A percentile compares a stretch with the other conserved stretches of the same genome.
Evolutionary conservation across 2,888 invertebrate genomes (phyloP).

Genomic region (Dorcus parallelipipedus): DNA sequence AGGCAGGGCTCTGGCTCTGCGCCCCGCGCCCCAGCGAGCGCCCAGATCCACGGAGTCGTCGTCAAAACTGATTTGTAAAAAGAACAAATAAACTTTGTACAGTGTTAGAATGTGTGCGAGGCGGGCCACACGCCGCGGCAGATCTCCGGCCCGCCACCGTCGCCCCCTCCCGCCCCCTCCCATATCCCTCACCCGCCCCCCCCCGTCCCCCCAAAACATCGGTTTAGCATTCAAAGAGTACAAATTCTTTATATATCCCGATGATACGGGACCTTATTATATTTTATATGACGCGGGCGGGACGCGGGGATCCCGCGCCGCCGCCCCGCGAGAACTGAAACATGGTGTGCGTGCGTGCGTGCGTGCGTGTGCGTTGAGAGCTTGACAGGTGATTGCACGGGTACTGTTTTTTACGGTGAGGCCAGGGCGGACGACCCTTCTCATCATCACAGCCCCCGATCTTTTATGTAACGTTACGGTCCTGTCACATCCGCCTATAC

Average conservation of each 20-base stretch:
- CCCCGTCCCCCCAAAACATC: no score
- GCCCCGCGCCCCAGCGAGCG: no score
- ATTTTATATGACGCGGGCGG: constrained; percentile 38
- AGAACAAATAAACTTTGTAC: constrained; percentile 27
- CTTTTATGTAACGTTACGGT: no score
- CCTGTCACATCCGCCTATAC: no score
- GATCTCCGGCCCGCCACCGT: constrained; percentile 33
- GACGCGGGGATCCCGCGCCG: constrained; percentile 21
- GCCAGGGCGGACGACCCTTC: not conserved
- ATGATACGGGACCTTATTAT: constrained; percentile 29
- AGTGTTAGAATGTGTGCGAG: constrained; percentile 38
- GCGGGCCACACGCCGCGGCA: constrained; percentile 34
- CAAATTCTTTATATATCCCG: constrained; percentile 62
- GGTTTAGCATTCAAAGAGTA: constrained; percentile 59
- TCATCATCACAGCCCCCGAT: no score
- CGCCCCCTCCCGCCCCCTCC: constrained; percentile 18
- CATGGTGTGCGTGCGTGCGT: constrained; percentile 36
- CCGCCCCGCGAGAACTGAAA: constrained; percentile 41
- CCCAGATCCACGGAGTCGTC: no score
- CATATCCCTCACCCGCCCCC: not conserved
- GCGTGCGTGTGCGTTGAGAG: constrained; percentile 35
- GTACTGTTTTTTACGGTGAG: constrained; percentile 30
- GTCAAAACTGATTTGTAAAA: not conserved
- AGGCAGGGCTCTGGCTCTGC: no score
- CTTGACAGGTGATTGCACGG: constrained; percentile 47